These are phyloP conservation scores for Lingula anatina DNA, from an alignment of 2,888 invertebrate genomes.

Conservation along the genomic window DNA sequence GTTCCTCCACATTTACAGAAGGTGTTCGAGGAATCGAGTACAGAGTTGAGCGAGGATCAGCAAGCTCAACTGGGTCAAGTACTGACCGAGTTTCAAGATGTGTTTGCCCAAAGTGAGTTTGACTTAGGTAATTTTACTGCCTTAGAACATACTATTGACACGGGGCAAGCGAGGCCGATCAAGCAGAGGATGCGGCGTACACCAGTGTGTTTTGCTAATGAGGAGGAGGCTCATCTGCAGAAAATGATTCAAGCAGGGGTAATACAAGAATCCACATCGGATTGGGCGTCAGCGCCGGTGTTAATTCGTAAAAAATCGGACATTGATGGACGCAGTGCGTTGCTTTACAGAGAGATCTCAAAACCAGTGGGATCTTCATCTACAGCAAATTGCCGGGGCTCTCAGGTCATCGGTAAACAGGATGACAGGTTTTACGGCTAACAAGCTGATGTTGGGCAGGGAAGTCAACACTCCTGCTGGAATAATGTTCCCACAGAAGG, in stretches of 20 bases:
- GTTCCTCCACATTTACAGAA: constrained; percentile 1
- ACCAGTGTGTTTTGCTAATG: constrained; percentile 10
- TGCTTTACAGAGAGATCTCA: no score
- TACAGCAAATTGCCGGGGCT: no score
- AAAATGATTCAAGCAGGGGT: constrained; percentile 11
- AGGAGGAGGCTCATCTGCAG: constrained; percentile 12
- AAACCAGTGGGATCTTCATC: no score
- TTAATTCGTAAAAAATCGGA: constrained; percentile 13
- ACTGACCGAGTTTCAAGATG: constrained; percentile 5
- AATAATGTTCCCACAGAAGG: no score
- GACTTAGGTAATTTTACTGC: constrained; percentile 9
- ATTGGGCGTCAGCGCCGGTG: constrained; percentile 13
- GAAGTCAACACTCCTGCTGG: no score
- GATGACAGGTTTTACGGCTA: no score
- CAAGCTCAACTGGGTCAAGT: neutral
- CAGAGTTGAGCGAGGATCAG: neutral
- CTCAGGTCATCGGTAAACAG: no score
- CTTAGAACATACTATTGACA: constrained; percentile 14
- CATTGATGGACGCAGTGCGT: no score
- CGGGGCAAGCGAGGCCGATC: constrained; percentile 10
- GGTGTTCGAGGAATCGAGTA: neutral
- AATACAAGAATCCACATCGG: constrained; percentile 8
- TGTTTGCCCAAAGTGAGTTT: constrained; percentile 11
- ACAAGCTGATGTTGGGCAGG: no score
- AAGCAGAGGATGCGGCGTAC: constrained; percentile 13